phyloP scores from a whole-genome alignment of 2,888 invertebrate species.

The Hedychridium roseum region DNA sequence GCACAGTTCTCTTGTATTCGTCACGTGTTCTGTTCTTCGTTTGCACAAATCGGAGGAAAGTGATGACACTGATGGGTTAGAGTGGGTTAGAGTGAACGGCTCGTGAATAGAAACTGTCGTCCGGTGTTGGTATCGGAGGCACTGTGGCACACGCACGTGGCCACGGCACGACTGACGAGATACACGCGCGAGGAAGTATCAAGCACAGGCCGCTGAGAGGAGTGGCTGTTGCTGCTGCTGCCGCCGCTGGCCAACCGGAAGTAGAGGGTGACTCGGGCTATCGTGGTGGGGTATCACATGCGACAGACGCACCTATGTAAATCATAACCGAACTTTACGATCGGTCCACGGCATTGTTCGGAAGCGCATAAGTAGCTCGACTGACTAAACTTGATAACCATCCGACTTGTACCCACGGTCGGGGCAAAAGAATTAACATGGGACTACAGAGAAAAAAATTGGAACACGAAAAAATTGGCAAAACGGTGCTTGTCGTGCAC shows the following conservation, averaged over 20 bases:
- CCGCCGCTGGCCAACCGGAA: conserved; percentile 46
- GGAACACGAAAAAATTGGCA: neutral
- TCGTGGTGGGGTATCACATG: conserved; percentile 29
- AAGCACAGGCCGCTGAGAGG: conserved; percentile 44
- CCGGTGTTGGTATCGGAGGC: conserved; percentile 26
- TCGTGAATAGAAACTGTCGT: conserved; percentile 3
- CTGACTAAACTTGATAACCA: too few species aligned
- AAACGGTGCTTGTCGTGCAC: too few species aligned
- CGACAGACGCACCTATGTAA: conserved; percentile 2
- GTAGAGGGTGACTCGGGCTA: conserved; percentile 46
- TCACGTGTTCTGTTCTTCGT: neutral
- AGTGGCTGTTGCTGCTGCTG: conserved; percentile 32
- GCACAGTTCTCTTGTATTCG: too few species aligned
- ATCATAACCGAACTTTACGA: too few species aligned
- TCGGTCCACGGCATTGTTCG: too few species aligned
- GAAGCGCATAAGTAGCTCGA: too few species aligned
- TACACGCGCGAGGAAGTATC: conserved; percentile 54
- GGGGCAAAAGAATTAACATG: neutral
- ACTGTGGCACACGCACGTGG: conserved; percentile 57
- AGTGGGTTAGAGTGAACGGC: conserved; percentile 1
- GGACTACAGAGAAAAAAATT: neutral
- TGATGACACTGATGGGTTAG: conserved; percentile 1
- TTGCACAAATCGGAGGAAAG: neutral
- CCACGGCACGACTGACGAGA: conserved; percentile 54
- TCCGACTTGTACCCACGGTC: neutral